These are phyloP conservation scores for Alces alces DNA, from an alignment of 2,113 vertebrate species.

Conservation along the genomic window DNA sequence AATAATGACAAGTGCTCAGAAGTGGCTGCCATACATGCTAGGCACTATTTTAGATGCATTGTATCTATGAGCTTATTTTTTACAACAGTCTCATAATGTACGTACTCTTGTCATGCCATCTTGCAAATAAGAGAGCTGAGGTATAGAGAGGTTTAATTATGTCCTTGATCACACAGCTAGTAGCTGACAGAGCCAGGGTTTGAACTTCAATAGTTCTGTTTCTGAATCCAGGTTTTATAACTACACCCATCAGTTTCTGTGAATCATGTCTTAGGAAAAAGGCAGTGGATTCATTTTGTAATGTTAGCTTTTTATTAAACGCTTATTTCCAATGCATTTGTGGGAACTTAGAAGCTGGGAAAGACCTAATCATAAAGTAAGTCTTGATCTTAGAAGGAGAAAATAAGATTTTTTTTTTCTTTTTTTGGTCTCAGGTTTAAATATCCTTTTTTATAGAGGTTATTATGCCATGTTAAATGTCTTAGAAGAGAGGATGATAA, in stretches of 20 bases:
- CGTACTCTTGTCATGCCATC: background rate
- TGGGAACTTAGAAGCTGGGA: background rate
- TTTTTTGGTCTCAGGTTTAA: background rate
- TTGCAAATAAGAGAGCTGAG: background rate
- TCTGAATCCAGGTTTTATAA: background rate
- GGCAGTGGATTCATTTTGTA: background rate
- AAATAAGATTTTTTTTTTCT: background rate
- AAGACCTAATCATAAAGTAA: background rate
- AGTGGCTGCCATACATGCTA: background rate
- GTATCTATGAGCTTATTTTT: background rate
- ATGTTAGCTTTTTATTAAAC: background rate
- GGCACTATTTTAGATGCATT: background rate
- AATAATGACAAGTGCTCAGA: background rate
- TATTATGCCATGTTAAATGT: background rate
- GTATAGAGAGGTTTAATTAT: background rate
- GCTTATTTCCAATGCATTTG: background rate
- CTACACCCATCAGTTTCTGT: background rate
- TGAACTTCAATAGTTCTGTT: background rate
- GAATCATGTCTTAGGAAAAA: background rate
- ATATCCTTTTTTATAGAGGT: background rate
- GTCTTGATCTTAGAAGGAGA: slow-evolving; percentile 6
- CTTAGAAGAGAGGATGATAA: background rate
- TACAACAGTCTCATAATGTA: background rate
- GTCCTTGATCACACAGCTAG: background rate
- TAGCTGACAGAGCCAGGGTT: background rate